Conservation (phyloP, 2,888 invertebrate species). For the Yponomeuta plumbellus region DNA sequence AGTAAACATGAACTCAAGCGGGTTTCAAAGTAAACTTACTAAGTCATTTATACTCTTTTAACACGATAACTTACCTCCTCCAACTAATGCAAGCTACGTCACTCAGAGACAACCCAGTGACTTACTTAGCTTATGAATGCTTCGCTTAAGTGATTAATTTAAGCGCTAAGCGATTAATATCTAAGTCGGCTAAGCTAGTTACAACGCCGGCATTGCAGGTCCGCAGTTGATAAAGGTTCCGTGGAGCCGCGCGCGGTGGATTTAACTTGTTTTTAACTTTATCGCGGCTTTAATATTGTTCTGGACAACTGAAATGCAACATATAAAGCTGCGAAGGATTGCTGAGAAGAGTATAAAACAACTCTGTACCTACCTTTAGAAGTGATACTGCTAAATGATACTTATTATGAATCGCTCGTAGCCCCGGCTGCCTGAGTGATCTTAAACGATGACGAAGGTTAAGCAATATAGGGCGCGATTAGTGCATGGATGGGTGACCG, state of each 20-base stretch:
- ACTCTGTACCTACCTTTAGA: not conserved
- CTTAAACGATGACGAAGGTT: too few species aligned
- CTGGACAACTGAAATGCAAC: constrained; percentile 60
- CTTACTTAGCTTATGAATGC: not conserved
- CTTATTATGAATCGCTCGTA: too few species aligned
- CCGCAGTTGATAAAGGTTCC: constrained; percentile 30
- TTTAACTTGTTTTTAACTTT: constrained; percentile 74
- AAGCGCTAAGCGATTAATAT: constrained; percentile 11
- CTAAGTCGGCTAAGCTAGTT: constrained; percentile 26
- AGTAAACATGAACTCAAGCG: too few species aligned
- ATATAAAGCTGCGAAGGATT: constrained; percentile 17
- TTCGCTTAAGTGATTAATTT: not conserved
- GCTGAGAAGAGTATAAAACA: not conserved
- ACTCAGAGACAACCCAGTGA: not conserved
- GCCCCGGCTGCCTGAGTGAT: too few species aligned
- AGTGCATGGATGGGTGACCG: too few species aligned
- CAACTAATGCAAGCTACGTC: not conserved
- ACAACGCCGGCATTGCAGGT: constrained; percentile 42
- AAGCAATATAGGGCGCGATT: too few species aligned
- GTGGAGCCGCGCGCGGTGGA: constrained; percentile 59
- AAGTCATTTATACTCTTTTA: too few species aligned
- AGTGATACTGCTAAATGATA: not conserved
- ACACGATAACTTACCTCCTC: not conserved
- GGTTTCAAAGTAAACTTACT: too few species aligned
- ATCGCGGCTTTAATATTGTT: constrained; percentile 72